A percentile compares a stretch with the other conserved stretches of the same genome.
phyloP scores from a whole-genome alignment of 2,888 invertebrate genomes.

The Timema cristinae region DNA sequence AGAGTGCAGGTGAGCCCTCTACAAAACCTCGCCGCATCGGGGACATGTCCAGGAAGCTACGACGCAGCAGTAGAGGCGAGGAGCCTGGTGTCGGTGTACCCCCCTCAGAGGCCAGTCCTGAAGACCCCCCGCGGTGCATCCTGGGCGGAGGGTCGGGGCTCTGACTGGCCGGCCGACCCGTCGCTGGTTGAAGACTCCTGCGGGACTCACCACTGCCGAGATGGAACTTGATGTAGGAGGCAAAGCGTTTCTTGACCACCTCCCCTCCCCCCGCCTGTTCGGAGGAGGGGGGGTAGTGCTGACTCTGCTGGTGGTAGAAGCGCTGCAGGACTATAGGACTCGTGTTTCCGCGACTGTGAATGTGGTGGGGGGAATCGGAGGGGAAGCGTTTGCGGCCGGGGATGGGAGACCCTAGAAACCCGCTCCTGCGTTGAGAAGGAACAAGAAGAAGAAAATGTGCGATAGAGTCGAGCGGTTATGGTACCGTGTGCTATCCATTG shows the following conservation, averaged over 20 bases:
- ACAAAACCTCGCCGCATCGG: conserved; percentile 34
- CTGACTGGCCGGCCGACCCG: conserved; percentile 46
- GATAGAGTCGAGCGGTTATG: not conserved
- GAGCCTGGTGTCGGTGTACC: conserved; percentile 24
- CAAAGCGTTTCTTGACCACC: conserved; percentile 67
- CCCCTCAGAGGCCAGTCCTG: conserved; percentile 19
- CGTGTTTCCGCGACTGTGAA: conserved; percentile 58
- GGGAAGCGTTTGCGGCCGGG: conserved; percentile 42
- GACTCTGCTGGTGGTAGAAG: conserved; percentile 74
- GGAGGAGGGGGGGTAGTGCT: conserved; percentile 42
- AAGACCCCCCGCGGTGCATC: conserved; percentile 39
- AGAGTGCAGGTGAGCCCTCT: conserved; percentile 51
- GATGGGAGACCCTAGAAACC: conserved; percentile 43
- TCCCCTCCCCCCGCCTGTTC: conserved; percentile 24
- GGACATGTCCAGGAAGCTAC: conserved; percentile 54
- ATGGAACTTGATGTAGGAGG: conserved; percentile 78
- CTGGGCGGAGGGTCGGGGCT: conserved; percentile 60
- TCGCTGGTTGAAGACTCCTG: conserved; percentile 30
- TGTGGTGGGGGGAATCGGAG: conserved; percentile 33
- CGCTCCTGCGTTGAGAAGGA: conserved; percentile 27
- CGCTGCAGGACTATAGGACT: conserved; percentile 74
- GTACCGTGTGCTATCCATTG: no score
- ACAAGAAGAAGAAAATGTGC: conserved; percentile 20
- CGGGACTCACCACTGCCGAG: conserved; percentile 44
- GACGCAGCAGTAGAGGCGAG: conserved; percentile 53